Base-by-base conservation (phyloP, 2,888 invertebrate genomes). In the Netelia inedita region DNA sequence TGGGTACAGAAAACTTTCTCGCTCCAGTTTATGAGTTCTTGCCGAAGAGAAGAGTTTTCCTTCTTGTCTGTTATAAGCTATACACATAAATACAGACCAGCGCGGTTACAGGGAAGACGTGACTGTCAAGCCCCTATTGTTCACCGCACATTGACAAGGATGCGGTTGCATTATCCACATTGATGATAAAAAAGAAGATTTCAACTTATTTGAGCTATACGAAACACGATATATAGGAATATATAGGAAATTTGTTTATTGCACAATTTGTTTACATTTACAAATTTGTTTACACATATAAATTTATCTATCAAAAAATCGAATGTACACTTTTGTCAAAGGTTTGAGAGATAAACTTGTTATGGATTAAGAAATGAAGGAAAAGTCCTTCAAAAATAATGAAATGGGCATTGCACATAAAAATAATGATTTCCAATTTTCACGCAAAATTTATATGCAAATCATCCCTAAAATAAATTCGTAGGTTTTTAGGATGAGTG, bases 1-100 rank as follows among this genome's bases (percentile, higher is more conserved):
- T 28, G 16, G 63, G n/a, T 50, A 82, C 71, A 41, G 57, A 23
- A 75, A 83, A 83, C 79, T 83, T 78, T 57, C 19, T 16, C 23
- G 43, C 57, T 66, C n/a, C 23, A 28, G 55, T 73, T 75, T 19
- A 41, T 65, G 35, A 59, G 65, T 71, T 79, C 43, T 8, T 46
- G 46, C 14, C 11, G 14, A 35, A 73, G 63, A 73, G 43, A 57
- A 21, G 55, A 76, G 59, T 53, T 79, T 79, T 23, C 46, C 53
- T 21, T 53, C 1, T 23, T 63, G 43, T 11, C 23, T n/a, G 41
- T 14, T 53, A 50, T 63, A 65, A 83, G 63, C 79, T 79, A 79
- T 57, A 65, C 71, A 55, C 78, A 8, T 35, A 9, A 43, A 53
- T 6, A 68, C n/a, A 8, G n/a, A 21, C 43, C 28, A 8, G 6